phyloP scores from a whole-genome alignment of 2,113 vertebrate species.

The Chelonoidis abingdonii region DNA sequence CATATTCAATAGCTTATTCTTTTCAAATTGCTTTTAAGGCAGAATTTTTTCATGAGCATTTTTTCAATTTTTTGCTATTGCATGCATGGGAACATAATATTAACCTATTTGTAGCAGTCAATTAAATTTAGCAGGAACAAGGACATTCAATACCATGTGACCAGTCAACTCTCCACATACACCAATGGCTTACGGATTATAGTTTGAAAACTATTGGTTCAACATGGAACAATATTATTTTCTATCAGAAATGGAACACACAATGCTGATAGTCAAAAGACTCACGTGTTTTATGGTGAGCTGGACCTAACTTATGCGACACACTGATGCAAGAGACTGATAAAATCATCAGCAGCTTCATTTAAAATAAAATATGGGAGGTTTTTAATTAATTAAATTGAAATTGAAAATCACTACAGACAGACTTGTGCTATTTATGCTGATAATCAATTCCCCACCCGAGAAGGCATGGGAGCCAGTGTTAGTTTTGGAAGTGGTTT shows the following conservation, averaged over 20 bases:
- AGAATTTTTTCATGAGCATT: not conserved
- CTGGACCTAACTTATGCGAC: not conserved
- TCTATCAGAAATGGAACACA: not conserved
- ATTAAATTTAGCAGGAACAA: not conserved
- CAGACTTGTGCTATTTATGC: not conserved
- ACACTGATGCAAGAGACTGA: not conserved
- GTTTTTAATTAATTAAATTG: not conserved
- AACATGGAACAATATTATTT: not conserved
- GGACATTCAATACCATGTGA: not conserved
- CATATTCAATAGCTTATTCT: not conserved
- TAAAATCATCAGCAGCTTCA: not conserved
- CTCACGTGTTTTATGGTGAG: accelerated
- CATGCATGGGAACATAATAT: not conserved
- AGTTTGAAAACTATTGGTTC: not conserved
- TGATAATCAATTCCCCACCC: not conserved
- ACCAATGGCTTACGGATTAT: not conserved
- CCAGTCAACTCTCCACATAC: not conserved
- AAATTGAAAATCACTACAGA: not conserved
- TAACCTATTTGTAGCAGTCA: not conserved
- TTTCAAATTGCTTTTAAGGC: not conserved
- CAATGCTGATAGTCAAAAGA: not conserved
- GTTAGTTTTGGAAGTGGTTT: not conserved
- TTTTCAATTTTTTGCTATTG: not conserved
- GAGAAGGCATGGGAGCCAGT: not conserved
- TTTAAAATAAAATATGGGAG: not conserved